Evolutionary conservation across 2,888 invertebrate genomes (phyloP).

Genomic region (Sussaba pulchella): DNA sequence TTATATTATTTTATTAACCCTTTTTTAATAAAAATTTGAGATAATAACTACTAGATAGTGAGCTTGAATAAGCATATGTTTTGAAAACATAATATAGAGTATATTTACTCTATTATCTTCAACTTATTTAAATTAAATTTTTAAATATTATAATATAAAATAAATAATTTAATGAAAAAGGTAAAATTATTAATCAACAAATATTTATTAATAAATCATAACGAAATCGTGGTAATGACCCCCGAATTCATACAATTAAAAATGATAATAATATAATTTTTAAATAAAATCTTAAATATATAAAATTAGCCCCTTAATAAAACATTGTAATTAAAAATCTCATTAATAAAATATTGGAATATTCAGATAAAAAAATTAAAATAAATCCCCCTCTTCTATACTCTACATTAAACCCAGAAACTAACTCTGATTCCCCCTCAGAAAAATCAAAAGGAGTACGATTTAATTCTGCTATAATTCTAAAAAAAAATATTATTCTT

Average conservation of each 20-base stretch:
- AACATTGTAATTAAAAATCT: slow-evolving; percentile 66
- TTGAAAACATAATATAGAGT: slow-evolving; percentile 90
- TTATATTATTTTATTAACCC: slow-evolving; percentile 74
- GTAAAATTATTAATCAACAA: slow-evolving; percentile 88
- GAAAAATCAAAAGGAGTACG: slow-evolving; percentile 92
- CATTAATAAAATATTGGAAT: slow-evolving; percentile 73
- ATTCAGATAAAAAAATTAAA: slow-evolving; percentile 88
- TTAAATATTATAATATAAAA: slow-evolving; percentile 67
- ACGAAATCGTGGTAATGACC: slow-evolving; percentile 89
- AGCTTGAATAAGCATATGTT: slow-evolving; percentile 89
- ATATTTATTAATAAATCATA: slow-evolving; percentile 91
- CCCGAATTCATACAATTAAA: slow-evolving; percentile 71
- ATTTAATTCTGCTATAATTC: slow-evolving; percentile 89
- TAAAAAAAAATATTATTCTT: slow-evolving; percentile 86
- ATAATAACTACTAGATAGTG: slow-evolving; percentile 75
- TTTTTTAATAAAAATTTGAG: slow-evolving; percentile 68
- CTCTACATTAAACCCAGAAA: slow-evolving; percentile 92
- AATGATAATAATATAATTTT: slow-evolving; percentile 50
- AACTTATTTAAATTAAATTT: slow-evolving; percentile 60
- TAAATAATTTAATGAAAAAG: slow-evolving; percentile 83
- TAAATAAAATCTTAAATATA: slow-evolving; percentile 41
- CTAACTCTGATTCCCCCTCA: slow-evolving; percentile 91
- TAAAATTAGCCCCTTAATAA: slow-evolving; percentile 51
- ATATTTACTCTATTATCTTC: slow-evolving; percentile 75
- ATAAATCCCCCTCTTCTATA: slow-evolving; percentile 90